Percentiles rank a stretch among this genome's conserved stretches.
phyloP scores from a whole-genome alignment of 2,113 vertebrate genomes.

The Cygnus buccinator region DNA sequence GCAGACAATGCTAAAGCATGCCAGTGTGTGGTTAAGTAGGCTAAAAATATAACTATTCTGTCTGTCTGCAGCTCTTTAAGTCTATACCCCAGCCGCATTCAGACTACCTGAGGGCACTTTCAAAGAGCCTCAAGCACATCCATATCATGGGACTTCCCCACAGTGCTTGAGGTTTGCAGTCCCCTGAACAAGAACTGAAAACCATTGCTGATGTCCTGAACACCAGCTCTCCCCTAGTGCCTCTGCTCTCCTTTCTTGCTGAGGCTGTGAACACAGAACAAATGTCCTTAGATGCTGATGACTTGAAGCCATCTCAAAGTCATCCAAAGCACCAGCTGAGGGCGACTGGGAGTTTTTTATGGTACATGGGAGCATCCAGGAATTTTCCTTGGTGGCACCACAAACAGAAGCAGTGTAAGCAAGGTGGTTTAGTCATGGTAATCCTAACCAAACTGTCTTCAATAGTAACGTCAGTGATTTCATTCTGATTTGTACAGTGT shows the following conservation, averaged over 20 bases:
- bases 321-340: background rate
- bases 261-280: accelerated
- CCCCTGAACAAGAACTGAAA: too few relatives aligned
- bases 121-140: background rate
- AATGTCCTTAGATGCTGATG: background rate
- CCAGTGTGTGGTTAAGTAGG: background rate
- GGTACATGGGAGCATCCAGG: too few relatives aligned
- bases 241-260: background rate
- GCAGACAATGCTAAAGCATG: background rate
- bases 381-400: background rate
- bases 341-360: background rate
- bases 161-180: background rate
- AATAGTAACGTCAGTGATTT: background rate
- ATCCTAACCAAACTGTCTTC: background rate
- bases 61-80: background rate
- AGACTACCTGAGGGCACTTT: too few relatives aligned
- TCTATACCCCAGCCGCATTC: background rate
- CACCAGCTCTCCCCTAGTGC: background rate
- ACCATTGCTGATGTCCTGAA: background rate
- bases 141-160: background rate
- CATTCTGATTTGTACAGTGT: background rate
- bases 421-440: background rate
- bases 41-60: background rate
- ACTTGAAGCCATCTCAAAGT: background rate
- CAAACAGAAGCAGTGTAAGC: background rate